Evolutionary conservation across 2,113 vertebrate species (phyloP).

Genomic region (Charina bottae): DNA sequence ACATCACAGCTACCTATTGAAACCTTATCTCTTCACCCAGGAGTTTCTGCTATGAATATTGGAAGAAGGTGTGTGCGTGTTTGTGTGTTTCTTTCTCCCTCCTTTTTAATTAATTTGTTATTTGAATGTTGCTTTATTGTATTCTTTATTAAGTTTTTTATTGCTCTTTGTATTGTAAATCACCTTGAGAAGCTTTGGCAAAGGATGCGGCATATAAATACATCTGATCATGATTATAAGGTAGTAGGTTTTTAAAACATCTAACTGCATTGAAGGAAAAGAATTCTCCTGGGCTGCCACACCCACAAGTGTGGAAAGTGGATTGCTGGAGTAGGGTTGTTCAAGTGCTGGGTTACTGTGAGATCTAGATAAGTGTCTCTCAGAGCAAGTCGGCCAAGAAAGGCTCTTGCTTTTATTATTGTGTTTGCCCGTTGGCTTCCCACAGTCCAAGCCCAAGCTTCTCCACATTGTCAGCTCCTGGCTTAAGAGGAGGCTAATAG

Average conservation of each 20-base stretch:
- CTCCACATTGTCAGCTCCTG: neutral
- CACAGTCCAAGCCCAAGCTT: neutral
- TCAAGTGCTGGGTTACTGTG: neutral
- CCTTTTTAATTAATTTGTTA: neutral
- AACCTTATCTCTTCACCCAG: neutral
- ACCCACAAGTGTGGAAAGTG: neutral
- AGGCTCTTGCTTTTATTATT: neutral
- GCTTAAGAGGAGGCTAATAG: neutral
- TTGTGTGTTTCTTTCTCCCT: neutral
- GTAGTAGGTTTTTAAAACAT: neutral
- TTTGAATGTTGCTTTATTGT: neutral
- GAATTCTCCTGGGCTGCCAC: neutral
- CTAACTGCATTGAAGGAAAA: neutral
- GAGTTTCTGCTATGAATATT: neutral
- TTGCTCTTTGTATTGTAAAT: neutral
- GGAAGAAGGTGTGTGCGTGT: neutral
- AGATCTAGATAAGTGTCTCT: neutral
- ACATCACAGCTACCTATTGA: neutral
- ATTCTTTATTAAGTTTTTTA: neutral
- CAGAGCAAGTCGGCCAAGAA: neutral
- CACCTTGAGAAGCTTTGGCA: too few species aligned
- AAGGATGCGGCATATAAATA: neutral
- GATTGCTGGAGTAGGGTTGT: neutral
- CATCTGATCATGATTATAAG: neutral
- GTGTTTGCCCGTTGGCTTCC: neutral